Conservation (phyloP, 2,888 invertebrate species). For the Liodrosophila aerea region DNA sequence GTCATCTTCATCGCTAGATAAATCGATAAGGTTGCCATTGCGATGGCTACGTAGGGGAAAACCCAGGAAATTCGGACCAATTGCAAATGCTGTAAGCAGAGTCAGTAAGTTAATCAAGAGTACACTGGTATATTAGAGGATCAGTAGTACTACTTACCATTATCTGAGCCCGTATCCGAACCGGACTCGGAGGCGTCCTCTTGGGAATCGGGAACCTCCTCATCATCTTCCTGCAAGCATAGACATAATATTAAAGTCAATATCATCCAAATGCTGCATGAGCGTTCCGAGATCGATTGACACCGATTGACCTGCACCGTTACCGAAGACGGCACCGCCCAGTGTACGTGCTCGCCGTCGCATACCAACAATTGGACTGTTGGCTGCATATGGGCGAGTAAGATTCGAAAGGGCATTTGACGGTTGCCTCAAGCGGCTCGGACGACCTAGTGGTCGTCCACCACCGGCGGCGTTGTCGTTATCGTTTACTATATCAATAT, state of each 20-base stretch:
- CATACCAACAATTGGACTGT: constrained; percentile 72
- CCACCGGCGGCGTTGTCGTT: constrained; percentile 26
- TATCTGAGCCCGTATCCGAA: constrained; percentile 80
- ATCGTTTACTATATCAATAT: constrained; percentile 5
- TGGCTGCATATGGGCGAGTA: constrained; percentile 67
- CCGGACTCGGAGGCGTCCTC: constrained; percentile 84
- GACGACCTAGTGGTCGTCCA: too few species aligned
- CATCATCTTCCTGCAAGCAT: constrained; percentile 85
- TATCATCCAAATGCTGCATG: constrained; percentile 68
- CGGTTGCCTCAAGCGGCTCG: constrained; percentile 44
- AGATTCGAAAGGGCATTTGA: constrained; percentile 56
- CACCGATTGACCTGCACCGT: constrained; percentile 26
- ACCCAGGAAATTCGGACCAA: constrained; percentile 62
- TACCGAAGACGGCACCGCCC: constrained; percentile 31
- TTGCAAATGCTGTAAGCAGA: constrained; percentile 43
- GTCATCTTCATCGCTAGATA: constrained; percentile 54
- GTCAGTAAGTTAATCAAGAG: background rate
- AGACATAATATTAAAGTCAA: constrained; percentile 76
- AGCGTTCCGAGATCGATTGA: constrained; percentile 59
- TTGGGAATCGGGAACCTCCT: constrained; percentile 84
- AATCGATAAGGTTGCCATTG: constrained; percentile 51
- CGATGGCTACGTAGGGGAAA: constrained; percentile 72
- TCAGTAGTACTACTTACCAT: constrained; percentile 61
- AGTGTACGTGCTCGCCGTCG: constrained; percentile 74
- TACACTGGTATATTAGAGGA: background rate